phyloP scores from a whole-genome alignment of 2,797 vertebrate species.

The Enteromius viviparus region DNA sequence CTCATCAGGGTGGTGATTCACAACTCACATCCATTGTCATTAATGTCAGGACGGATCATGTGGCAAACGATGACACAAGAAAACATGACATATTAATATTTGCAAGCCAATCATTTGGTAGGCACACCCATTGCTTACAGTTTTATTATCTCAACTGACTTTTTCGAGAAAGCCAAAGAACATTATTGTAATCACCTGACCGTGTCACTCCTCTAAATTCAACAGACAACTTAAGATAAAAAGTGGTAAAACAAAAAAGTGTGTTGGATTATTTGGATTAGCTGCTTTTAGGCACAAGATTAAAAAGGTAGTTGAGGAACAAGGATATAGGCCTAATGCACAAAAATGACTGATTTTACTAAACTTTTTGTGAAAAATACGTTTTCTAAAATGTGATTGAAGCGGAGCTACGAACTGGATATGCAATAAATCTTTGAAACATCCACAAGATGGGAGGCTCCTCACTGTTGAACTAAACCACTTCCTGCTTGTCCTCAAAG shows the following conservation, averaged over 20 bases:
- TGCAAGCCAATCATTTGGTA: not conserved
- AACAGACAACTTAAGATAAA: not conserved
- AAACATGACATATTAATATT: constrained; percentile 23
- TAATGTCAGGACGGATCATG: constrained; percentile 22
- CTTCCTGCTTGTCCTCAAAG: constrained; percentile 12
- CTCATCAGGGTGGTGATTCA: not conserved
- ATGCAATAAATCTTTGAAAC: not conserved
- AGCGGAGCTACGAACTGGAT: not conserved
- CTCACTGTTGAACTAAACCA: constrained; percentile 1
- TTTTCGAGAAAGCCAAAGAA: not conserved
- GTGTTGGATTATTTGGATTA: not conserved
- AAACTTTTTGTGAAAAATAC: not conserved
- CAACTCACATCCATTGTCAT: not conserved
- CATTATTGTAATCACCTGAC: not conserved
- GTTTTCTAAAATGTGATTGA: not conserved
- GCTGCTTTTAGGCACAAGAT: not conserved
- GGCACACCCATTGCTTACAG: constrained; percentile 14
- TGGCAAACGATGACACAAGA: constrained; percentile 20
- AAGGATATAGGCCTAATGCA: not conserved
- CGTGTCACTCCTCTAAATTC: not conserved
- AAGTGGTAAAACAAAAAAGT: not conserved
- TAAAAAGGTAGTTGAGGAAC: not conserved
- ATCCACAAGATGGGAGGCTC: constrained; percentile 18
- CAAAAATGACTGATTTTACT: not conserved
- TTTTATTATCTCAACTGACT: constrained; percentile 19